Conservation (phyloP, 2,113 vertebrate genomes). For the Menidia beryllina region DNA sequence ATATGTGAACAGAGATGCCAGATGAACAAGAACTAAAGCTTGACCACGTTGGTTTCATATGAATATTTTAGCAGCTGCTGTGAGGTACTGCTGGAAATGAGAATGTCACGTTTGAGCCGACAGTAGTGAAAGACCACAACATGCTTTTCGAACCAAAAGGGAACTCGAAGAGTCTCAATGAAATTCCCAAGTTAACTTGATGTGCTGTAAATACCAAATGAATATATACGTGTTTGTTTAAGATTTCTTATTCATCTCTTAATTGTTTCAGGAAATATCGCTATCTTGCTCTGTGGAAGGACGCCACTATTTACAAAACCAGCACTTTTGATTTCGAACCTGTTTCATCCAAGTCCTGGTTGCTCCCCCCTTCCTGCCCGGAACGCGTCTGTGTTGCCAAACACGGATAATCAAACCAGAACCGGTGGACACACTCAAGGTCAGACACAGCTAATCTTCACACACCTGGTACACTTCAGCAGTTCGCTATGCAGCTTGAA, state of each 20-base stretch:
- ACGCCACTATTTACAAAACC: slow-evolving; percentile 84
- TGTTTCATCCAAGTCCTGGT: slow-evolving; percentile 77
- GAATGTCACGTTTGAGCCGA: slow-evolving; percentile 8
- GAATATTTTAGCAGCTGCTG: neutral
- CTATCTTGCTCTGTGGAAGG: slow-evolving; percentile 86
- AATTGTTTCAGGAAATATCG: slow-evolving; percentile 74
- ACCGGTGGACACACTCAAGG: slow-evolving; percentile 64
- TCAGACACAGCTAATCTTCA: slow-evolving; percentile 59
- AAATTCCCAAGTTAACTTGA: neutral
- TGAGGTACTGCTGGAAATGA: too few relatives aligned
- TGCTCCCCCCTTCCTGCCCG: slow-evolving; percentile 69
- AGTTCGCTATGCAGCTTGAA: slow-evolving; percentile 99
- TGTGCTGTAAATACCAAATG: neutral
- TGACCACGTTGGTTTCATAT: neutral
- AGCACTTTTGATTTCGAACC: slow-evolving; percentile 84
- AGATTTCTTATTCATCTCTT: neutral
- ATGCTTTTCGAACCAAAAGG: slow-evolving; percentile 32
- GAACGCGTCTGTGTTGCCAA: slow-evolving; percentile 61
- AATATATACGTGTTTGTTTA: neutral
- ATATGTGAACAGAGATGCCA: neutral
- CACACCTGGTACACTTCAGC: slow-evolving; percentile 81
- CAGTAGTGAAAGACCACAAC: slow-evolving; percentile 15
- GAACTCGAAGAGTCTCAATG: neutral
- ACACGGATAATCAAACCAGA: slow-evolving; percentile 75
- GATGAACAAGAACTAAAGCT: neutral